Evolutionary conservation across 2,888 invertebrate species (phyloP).

Genomic region (Baronia brevicornis): DNA sequence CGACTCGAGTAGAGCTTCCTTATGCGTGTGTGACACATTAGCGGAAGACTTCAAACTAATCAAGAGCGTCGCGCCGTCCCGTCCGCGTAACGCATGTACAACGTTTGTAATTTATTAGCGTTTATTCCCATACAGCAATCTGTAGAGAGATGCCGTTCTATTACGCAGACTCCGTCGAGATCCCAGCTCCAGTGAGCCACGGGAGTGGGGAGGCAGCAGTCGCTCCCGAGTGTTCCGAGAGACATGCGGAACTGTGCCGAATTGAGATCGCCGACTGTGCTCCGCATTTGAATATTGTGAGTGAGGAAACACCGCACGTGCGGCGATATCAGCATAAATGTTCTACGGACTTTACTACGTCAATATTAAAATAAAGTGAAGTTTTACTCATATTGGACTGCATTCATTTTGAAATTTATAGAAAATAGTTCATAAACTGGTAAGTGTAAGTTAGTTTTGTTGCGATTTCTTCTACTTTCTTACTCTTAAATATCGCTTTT

Average conservation of each 20-base stretch:
- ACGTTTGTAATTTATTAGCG: constrained; percentile 72
- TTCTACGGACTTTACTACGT: too few relatives aligned
- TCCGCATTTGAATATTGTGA: constrained; percentile 18
- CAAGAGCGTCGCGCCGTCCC: constrained; percentile 60
- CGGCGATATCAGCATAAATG: constrained; percentile 9
- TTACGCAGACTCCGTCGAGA: constrained; percentile 73
- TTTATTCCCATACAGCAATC: constrained; percentile 73
- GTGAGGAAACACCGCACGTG: constrained; percentile 13
- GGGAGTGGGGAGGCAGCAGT: constrained; percentile 51
- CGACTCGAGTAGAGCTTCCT: constrained; percentile 13
- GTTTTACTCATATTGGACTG: too few relatives aligned
- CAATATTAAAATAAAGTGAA: constrained; percentile 8
- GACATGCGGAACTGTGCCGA: constrained; percentile 32
- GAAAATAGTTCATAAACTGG: too few relatives aligned
- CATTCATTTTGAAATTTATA: too few relatives aligned
- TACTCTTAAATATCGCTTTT: too few relatives aligned
- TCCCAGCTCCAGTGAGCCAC: constrained; percentile 65
- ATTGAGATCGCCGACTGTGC: constrained; percentile 33
- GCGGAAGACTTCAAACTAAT: constrained; percentile 71
- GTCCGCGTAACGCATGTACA: constrained; percentile 64
- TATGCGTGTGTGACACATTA: constrained; percentile 36
- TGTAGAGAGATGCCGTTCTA: constrained; percentile 69
- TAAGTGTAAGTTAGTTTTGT: too few relatives aligned
- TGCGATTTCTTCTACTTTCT: too few relatives aligned
- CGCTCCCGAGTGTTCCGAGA: constrained; percentile 36